Conservation (phyloP, 2,797 vertebrate genomes). For the Enteromius afrohamiltoni region DNA sequence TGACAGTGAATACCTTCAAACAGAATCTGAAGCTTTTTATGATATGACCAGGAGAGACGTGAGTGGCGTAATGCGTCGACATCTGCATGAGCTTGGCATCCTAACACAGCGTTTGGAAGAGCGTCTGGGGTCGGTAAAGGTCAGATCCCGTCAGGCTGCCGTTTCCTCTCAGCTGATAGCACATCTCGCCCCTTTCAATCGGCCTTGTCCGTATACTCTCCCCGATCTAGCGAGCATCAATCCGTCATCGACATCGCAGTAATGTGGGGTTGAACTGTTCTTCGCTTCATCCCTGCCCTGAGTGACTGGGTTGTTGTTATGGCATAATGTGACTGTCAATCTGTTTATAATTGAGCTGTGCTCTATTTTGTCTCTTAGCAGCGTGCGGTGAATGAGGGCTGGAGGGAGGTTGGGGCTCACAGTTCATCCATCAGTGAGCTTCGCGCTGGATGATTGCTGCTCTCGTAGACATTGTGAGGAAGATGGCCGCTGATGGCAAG, state of each 20-base stretch:
- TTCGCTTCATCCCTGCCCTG: conserved; percentile 48
- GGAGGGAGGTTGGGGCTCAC: conserved; percentile 48
- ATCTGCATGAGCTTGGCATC: conserved; percentile 38
- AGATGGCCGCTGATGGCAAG: conserved; percentile 73
- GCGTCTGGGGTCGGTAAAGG: conserved; percentile 28
- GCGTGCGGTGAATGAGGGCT: conserved; percentile 48
- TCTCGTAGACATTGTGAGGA: conserved; percentile 71
- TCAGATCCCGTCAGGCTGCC: conserved; percentile 16
- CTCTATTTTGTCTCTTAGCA: conserved; percentile 57
- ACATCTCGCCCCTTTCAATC: conserved; percentile 33
- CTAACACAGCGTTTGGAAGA: conserved; percentile 11
- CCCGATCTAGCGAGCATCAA: conserved; percentile 18
- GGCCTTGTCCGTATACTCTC: conserved; percentile 24
- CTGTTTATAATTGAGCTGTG: conserved; percentile 64
- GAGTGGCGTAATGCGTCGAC: neutral
- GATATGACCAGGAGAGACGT: neutral
- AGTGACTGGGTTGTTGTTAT: conserved; percentile 57
- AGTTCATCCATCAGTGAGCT: conserved; percentile 55
- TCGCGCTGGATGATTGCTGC: conserved; percentile 54
- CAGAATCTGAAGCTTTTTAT: conserved; percentile 5
- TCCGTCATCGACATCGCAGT: conserved; percentile 28
- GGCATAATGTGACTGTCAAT: conserved; percentile 58
- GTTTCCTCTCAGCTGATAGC: conserved; percentile 27
- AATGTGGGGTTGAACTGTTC: conserved; percentile 40
- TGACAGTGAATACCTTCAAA: conserved; percentile 3